Evolutionary conservation across 2,797 vertebrate genomes (phyloP).

Genomic region (Holocentrus rufus): DNA sequence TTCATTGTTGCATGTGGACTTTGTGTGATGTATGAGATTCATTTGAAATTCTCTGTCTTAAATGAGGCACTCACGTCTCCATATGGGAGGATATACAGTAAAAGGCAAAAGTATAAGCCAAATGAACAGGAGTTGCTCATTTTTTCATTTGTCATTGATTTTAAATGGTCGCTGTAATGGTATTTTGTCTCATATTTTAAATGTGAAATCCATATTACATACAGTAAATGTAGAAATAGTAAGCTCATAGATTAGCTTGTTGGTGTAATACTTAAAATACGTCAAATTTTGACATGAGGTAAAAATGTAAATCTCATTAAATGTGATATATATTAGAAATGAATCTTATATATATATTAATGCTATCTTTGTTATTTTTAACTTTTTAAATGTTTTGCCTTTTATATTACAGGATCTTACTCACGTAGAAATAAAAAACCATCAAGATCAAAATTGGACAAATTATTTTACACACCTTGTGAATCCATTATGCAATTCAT

Average conservation of each 20-base stretch:
- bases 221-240: conserved; percentile 55
- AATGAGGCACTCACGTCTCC: conserved; percentile 77
- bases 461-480: conserved; percentile 48
- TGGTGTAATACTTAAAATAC: conserved; percentile 7
- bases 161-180: conserved; percentile 54
- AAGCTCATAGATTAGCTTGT: conserved; percentile 22
- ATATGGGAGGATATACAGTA: conserved; percentile 55
- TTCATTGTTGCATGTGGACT: conserved; percentile 80
- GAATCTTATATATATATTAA: not conserved
- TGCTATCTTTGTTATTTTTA: no score
- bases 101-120: conserved; percentile 52
- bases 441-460: not conserved
- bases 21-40: conserved; percentile 81
- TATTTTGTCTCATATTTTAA: conserved; percentile 49
- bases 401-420: not conserved
- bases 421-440: not conserved
- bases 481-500: conserved; percentile 77
- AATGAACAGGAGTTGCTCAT: conserved; percentile 56
- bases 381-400: not conserved
- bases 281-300: not conserved
- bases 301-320: no score
- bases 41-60: conserved; percentile 81
- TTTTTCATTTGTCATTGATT: conserved; percentile 58
- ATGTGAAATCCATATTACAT: conserved; percentile 63
- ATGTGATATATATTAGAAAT: not conserved